These are phyloP conservation scores for Pelvicachromis taeniatus DNA, from an alignment of 2,113 vertebrate genomes.

Conservation along the genomic window DNA sequence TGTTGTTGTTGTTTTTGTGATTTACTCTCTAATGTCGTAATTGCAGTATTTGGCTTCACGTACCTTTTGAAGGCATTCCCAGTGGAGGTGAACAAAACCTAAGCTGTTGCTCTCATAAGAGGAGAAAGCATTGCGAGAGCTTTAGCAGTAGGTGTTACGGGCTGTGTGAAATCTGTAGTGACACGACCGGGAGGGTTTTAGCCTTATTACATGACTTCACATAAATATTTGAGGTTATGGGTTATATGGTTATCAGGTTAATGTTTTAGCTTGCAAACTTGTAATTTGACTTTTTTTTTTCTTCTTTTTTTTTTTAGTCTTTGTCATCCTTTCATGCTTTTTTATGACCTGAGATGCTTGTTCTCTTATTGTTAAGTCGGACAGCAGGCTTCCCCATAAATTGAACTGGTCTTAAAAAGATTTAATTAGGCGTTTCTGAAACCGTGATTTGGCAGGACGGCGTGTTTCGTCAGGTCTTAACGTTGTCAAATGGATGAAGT, in stretches of 20 bases:
- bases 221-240: conserved; percentile 41
- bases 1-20: conserved; percentile 29
- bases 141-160: neutral
- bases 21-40: conserved; percentile 19
- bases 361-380: neutral
- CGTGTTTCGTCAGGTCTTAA: neutral
- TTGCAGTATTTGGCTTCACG: neutral
- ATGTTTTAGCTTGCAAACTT: neutral
- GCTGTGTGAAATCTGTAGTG: conserved; percentile 1
- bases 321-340: neutral
- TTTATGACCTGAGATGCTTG: neutral
- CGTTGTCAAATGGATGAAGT: neutral
- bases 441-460: neutral
- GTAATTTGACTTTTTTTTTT: neutral
- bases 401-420: neutral
- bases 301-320: neutral
- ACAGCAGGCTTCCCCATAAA: neutral
- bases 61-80: conserved; percentile 7
- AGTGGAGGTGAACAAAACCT: conserved; percentile 19
- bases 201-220: neutral
- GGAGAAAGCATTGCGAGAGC: neutral
- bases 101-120: neutral
- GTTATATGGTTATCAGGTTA: conserved; percentile 25
- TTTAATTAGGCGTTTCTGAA: neutral
- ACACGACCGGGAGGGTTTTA: conserved; percentile 14